Conservation (phyloP, 2,888 invertebrate genomes). For the Aphidoletes aphidimyza region DNA sequence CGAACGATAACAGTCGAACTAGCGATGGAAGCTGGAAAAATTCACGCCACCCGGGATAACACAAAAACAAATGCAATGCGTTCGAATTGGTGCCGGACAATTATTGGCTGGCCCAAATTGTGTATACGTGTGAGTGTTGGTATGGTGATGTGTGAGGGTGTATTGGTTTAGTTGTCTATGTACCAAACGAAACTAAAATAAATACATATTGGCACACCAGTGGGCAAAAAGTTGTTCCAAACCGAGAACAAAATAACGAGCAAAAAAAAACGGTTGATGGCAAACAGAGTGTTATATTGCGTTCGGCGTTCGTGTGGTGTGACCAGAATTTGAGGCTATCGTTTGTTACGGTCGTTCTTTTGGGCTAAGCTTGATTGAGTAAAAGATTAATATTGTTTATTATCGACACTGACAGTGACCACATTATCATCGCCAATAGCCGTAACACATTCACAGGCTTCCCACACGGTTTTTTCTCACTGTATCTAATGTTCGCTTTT, state of each 20-base stretch:
- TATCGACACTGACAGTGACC: slow-evolving; percentile 52
- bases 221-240: neutral
- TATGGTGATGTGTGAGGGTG: too few relatives aligned
- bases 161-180: neutral
- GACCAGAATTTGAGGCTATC: slow-evolving; percentile 49
- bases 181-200: slow-evolving; percentile 23
- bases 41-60: too few relatives aligned
- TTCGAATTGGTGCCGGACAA: too few relatives aligned
- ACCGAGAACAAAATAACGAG: neutral
- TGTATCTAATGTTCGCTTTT: neutral
- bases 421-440: slow-evolving; percentile 50
- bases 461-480: too few relatives aligned
- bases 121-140: too few relatives aligned
- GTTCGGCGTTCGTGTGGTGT: neutral
- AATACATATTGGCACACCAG: neutral
- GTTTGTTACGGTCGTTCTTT: slow-evolving; percentile 19
- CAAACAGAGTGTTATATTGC: neutral
- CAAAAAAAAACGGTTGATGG: neutral
- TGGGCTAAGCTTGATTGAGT: slow-evolving; percentile 54
- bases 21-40: too few relatives aligned
- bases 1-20: too few relatives aligned
- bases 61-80: neutral
- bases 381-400: slow-evolving; percentile 53
- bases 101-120: too few relatives aligned
- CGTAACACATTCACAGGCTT: neutral